Percentiles rank a stretch among this genome's conserved stretches.
These are phyloP conservation scores for Nasonia vitripennis DNA, from an alignment of 1,140 invertebrate genomes.

Conservation along the genomic window DNA sequence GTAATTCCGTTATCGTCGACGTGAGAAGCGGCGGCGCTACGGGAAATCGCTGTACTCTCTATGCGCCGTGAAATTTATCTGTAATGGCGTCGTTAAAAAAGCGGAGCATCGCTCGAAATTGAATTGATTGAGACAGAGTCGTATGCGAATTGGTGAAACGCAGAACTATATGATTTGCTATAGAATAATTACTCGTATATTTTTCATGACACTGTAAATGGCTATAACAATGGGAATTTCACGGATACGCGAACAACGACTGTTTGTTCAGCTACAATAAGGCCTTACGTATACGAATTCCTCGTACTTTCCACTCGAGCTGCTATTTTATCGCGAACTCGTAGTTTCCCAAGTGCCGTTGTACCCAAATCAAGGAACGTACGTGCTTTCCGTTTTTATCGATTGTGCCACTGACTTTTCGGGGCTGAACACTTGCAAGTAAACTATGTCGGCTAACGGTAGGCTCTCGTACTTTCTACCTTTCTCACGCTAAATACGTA, in stretches of 20 bases:
- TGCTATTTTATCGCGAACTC: not conserved
- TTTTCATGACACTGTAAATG: no score
- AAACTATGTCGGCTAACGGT: not conserved
- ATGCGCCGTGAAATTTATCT: not conserved
- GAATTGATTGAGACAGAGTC: no score
- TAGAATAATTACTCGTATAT: no score
- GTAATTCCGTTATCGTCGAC: not conserved
- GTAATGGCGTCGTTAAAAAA: not conserved
- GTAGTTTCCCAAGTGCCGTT: conserved; percentile 17
- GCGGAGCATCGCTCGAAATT: no score
- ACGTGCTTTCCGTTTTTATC: conserved; percentile 15
- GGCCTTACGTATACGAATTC: no score
- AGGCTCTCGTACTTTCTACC: not conserved
- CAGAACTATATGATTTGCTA: no score
- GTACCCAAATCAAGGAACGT: not conserved
- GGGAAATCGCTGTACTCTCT: not conserved
- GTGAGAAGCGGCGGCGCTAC: not conserved
- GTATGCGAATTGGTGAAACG: no score
- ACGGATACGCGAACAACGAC: no score
- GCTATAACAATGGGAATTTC: no score
- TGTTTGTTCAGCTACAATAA: no score
- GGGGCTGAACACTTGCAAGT: not conserved
- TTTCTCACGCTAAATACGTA: no score
- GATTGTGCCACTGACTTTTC: not conserved
- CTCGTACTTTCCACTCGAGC: not conserved